Evolutionary conservation across 2,888 invertebrate genomes (phyloP), one percentile per base, ranked within the genome.

Genomic region (Pollenia angustigena): DNA sequence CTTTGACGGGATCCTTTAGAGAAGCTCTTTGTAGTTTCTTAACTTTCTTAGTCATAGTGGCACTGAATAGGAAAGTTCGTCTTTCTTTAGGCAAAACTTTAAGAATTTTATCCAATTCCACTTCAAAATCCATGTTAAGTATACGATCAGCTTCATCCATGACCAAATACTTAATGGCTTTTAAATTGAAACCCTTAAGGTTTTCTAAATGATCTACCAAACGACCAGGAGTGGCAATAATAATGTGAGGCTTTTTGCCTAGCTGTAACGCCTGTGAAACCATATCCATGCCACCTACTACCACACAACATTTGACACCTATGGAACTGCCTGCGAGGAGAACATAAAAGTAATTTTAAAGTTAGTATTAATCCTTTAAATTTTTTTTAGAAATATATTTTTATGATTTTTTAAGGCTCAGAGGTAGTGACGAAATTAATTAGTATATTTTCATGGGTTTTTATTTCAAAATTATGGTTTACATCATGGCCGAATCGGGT

Each of bases 61-160:
- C 99, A 0, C 99, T 99, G 94, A 99, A 99, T 14, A 99, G 94
- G 91, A 97, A 97, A 0, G 99, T 99, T 85, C 96, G 95, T 4
- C 99, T 95, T 90, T 99, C 98, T 44, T 97, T 95, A 0, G 99
- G 99, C 79, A 99, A 96, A 3, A 93, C 93, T 91, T 96, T 96
- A 2, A 99, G 94, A 81, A 99, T 99, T 94, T 99, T 99, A 93
- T 99, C 98, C 0, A 99, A 96, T 94, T 99, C 99, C 12, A 97
- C 96, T 94, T 99, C 99, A 92, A 99, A 99, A 92, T 99, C 99
- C 98, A 99, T 98, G 93, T 99, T 99, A 4, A 99, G 94, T 89
- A 99, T 99, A 88, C 99, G 95, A 94, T 99, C 99, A 0, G 99
- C 99, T 95, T 99, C 99, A 90, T 99, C 99, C 98, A 99, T 98